These are phyloP conservation scores for Phrynocephalus forsythii DNA, from an alignment of 2,797 vertebrate species.

Conservation along the genomic window DNA sequence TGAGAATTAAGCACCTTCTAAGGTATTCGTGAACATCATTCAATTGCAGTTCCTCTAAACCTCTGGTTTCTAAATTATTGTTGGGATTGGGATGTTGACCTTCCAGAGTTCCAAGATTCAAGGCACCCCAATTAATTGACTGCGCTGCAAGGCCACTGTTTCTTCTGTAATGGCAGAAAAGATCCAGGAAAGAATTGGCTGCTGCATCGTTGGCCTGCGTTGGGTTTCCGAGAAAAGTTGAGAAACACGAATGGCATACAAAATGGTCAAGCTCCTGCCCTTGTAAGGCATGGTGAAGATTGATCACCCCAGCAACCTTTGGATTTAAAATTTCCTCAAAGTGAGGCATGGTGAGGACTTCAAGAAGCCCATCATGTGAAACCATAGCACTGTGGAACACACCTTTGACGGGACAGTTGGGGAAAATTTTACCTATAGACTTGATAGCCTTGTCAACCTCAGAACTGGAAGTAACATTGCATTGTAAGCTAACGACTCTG, in stretches of 20 bases:
- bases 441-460: conserved; percentile 77
- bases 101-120: conserved; percentile 84
- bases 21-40: conserved; percentile 83
- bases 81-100: conserved; percentile 80
- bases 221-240: conserved; percentile 85
- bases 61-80: conserved; percentile 81
- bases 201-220: conserved; percentile 88
- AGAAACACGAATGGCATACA: conserved; percentile 88
- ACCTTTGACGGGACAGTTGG: conserved; percentile 80
- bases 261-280: conserved; percentile 85
- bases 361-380: conserved; percentile 81
- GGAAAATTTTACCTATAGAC: conserved; percentile 73
- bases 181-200: conserved; percentile 88
- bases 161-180: conserved; percentile 86
- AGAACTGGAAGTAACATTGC: conserved; percentile 77
- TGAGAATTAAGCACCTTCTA: conserved; percentile 81
- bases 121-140: conserved; percentile 87
- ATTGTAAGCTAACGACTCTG: conserved; percentile 76
- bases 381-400: conserved; percentile 89
- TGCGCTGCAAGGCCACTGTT: conserved; percentile 84
- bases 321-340: conserved; percentile 87
- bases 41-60: conserved; percentile 82
- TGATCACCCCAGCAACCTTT: conserved; percentile 87
- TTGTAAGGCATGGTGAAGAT: conserved; percentile 83
- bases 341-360: conserved; percentile 78